A percentile compares a stretch with the other conserved stretches of the same genome.
These are phyloP conservation scores for Lasioglossum morio DNA, from an alignment of 2,888 invertebrate genomes.

Conservation along the genomic window DNA sequence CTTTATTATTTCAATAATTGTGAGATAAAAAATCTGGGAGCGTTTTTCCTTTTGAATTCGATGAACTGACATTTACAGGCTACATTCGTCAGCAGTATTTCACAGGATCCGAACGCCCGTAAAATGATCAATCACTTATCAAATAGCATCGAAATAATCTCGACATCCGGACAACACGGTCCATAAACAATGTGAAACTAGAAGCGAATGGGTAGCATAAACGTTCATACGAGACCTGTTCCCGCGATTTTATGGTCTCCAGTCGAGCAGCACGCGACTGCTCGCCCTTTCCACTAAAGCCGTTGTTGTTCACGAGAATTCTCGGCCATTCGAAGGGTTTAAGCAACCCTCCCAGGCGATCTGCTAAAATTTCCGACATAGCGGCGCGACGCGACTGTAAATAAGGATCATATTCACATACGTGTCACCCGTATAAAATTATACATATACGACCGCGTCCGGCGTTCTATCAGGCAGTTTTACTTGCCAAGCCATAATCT, in stretches of 20 bases:
- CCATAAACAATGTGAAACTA: conserved; percentile 19
- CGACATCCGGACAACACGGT: neutral
- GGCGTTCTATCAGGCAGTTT: conserved; percentile 36
- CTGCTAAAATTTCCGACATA: conserved; percentile 49
- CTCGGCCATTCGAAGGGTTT: conserved; percentile 55
- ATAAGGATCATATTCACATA: conserved; percentile 51
- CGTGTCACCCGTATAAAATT: conserved; percentile 47
- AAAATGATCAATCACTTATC: neutral
- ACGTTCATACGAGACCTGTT: conserved; percentile 14
- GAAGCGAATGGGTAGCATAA: conserved; percentile 26
- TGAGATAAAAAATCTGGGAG: too few species aligned
- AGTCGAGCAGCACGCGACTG: conserved; percentile 8
- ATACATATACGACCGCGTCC: conserved; percentile 15
- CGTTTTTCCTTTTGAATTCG: neutral
- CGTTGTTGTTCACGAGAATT: conserved; percentile 53
- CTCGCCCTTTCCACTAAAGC: conserved; percentile 39
- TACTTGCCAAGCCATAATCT: conserved; percentile 33
- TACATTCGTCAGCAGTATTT: neutral
- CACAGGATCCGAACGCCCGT: neutral
- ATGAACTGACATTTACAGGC: neutral
- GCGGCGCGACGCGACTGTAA: conserved; percentile 51
- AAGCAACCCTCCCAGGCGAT: conserved; percentile 36
- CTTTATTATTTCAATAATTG: too few species aligned
- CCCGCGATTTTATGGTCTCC: conserved; percentile 38
- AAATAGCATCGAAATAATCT: neutral